Evolutionary conservation across 2,797 vertebrate genomes (phyloP).

Genomic region (Capromys pilorides): DNA sequence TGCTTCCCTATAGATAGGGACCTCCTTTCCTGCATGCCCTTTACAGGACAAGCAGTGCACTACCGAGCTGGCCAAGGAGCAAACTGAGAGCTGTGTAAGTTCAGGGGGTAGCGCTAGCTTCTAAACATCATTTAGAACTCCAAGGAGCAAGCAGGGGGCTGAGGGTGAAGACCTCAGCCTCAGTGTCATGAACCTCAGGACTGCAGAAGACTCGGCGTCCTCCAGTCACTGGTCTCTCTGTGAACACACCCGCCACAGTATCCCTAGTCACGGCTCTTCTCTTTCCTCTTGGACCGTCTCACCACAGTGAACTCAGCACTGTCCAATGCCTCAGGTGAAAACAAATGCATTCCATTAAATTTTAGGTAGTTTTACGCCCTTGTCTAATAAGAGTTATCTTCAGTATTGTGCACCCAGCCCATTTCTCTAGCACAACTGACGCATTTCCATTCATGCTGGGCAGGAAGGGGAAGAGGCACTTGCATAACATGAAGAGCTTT

Average conservation of each 20-base stretch:
- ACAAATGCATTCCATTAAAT: slow-evolving; percentile 30
- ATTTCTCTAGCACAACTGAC: background rate
- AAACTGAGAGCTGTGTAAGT: background rate
- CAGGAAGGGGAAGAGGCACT: background rate
- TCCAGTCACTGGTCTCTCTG: background rate
- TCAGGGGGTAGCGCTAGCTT: background rate
- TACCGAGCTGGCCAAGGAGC: background rate
- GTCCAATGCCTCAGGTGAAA: background rate
- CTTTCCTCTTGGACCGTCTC: background rate
- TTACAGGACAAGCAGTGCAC: slow-evolving; percentile 3
- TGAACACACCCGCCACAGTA: background rate
- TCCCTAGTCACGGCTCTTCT: background rate
- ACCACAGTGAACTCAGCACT: background rate
- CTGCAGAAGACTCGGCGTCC: background rate
- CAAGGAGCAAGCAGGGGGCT: background rate
- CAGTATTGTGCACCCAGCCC: background rate
- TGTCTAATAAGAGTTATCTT: slow-evolving; percentile 31
- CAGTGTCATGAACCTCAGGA: background rate
- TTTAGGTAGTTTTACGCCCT: slow-evolving; percentile 11
- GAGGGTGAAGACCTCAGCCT: background rate
- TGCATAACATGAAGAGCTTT: slow-evolving; percentile 12
- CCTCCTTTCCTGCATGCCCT: background rate
- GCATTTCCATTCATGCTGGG: background rate
- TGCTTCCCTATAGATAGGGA: background rate
- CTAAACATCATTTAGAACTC: background rate